phyloP scores from a whole-genome alignment of 2,888 invertebrate species.

The Oligia strigilis region DNA sequence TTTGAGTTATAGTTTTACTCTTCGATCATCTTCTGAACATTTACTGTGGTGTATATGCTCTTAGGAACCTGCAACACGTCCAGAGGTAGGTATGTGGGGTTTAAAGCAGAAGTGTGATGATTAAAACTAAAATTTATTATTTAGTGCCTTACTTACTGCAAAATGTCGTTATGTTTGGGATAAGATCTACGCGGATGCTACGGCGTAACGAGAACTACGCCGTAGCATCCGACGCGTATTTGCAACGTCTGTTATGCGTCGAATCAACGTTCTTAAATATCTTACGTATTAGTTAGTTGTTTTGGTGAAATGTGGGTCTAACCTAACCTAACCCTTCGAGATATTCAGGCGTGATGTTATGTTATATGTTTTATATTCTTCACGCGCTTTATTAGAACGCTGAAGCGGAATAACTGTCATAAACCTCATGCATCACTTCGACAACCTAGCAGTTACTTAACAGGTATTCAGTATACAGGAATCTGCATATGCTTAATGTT shows the following conservation, averaged over 20 bases:
- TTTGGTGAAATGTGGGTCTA: background rate
- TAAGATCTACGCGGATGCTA: background rate
- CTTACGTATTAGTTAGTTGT: background rate
- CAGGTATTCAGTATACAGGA: background rate
- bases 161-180: background rate
- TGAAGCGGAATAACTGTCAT: too few relatives aligned
- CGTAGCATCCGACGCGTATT: background rate
- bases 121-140: background rate
- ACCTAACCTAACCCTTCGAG: background rate
- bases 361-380: background rate
- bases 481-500: slow-evolving; percentile 20
- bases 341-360: background rate
- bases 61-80: background rate
- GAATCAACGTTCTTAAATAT: background rate
- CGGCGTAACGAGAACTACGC: background rate
- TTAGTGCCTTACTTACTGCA: too few relatives aligned
- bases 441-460: background rate
- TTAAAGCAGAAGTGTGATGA: background rate
- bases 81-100: too few relatives aligned
- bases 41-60: background rate
- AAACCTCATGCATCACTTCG: background rate
- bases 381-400: background rate
- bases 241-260: background rate
- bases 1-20: background rate
- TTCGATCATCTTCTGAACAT: background rate